Conservation (phyloP, 2,888 invertebrate genomes). For the Hololepta plana region DNA sequence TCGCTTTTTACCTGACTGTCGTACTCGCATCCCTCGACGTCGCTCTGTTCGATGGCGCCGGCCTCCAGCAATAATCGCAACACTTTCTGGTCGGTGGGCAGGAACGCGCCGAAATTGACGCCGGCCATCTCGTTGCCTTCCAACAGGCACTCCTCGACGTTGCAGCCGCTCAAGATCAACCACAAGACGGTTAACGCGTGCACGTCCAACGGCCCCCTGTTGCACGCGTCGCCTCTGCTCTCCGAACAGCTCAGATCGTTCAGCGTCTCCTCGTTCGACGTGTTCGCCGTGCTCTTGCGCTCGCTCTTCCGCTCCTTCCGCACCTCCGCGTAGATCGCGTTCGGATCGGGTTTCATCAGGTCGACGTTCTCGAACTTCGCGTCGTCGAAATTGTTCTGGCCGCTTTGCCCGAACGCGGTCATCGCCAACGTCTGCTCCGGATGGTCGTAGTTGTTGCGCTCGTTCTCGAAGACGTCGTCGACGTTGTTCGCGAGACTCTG, state of each 20-base stretch:
- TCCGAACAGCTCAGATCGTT: constrained; percentile 7
- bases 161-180: constrained; percentile 52
- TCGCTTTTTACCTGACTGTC: constrained; percentile 26
- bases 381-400: constrained; percentile 10
- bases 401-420: constrained; percentile 16
- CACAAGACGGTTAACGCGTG: constrained; percentile 57
- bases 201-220: constrained; percentile 28
- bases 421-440: constrained; percentile 14
- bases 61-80: constrained; percentile 57
- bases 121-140: constrained; percentile 27
- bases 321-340: constrained; percentile 22
- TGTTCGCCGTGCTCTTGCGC: constrained; percentile 6
- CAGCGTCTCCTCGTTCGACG: constrained; percentile 9
- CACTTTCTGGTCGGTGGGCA: constrained; percentile 51
- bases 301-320: constrained; percentile 17
- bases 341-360: constrained; percentile 17
- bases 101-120: constrained; percentile 34
- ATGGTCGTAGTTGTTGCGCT: constrained; percentile 15
- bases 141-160: constrained; percentile 37
- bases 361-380: constrained; percentile 14
- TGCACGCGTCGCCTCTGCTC: constrained; percentile 7
- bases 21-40: constrained; percentile 26
- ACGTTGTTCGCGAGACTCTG: constrained; percentile 18
- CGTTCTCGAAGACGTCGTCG: constrained; percentile 3
- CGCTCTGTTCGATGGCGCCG: constrained; percentile 39